Percentiles rank a stretch among this genome's conserved stretches.
Evolutionary conservation across 2,113 vertebrate genomes (phyloP).

Genomic region (Dissostichus mawsoni): DNA sequence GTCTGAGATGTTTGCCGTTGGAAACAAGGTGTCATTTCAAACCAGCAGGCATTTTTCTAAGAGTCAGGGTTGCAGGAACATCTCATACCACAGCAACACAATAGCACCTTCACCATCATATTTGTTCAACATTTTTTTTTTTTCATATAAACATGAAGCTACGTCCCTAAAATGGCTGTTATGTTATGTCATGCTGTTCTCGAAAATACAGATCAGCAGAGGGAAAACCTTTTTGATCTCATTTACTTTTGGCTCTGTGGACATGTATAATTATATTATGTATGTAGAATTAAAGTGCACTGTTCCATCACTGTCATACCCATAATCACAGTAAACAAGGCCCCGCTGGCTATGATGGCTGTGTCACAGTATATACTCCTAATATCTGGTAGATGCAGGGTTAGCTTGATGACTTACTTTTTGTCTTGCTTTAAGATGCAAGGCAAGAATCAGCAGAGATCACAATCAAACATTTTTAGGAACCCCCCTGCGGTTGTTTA

Average conservation of each 20-base stretch:
- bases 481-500: slow-evolving; percentile 6
- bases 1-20: slow-evolving; percentile 10
- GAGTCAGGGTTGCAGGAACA: neutral
- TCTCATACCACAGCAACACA: neutral
- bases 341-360: slow-evolving; percentile 2
- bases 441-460: slow-evolving; percentile 22
- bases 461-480: slow-evolving; percentile 17
- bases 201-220: neutral
- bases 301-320: slow-evolving; percentile 38
- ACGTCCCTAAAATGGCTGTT: neutral
- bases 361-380: neutral
- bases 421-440: neutral
- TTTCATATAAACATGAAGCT: neutral
- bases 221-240: neutral
- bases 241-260: neutral
- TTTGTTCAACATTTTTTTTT: neutral
- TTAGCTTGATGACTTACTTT: slow-evolving; percentile 4
- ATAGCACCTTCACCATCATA: neutral
- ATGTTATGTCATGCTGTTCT: neutral
- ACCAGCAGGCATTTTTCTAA: slow-evolving; percentile 18
- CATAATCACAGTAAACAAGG: slow-evolving; percentile 15
- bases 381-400: neutral
- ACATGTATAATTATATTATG: slow-evolving; percentile 10
- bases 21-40: slow-evolving; percentile 41
- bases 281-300: neutral